These are phyloP conservation scores for Tribolium madens DNA, from an alignment of 1,140 invertebrate species.

Conservation along the genomic window DNA sequence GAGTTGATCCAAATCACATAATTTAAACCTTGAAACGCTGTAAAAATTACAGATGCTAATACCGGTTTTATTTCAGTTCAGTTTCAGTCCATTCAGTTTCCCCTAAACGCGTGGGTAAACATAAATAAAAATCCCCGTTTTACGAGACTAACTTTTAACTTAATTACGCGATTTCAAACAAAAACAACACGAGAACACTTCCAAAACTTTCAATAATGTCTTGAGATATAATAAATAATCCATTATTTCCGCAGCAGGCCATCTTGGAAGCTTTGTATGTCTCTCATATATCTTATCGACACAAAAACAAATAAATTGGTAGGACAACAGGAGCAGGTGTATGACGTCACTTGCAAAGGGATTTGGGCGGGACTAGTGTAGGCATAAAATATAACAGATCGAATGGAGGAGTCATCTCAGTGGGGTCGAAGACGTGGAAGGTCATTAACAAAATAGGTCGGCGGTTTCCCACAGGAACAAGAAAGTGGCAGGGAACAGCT, in stretches of 20 bases:
- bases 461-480: constrained; percentile 24
- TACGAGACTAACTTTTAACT: constrained; percentile 14
- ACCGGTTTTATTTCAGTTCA: constrained; percentile 17
- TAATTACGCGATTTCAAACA: constrained; percentile 1
- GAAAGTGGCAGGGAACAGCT: constrained; percentile 20
- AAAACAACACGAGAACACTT: neutral
- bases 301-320: constrained; percentile 37
- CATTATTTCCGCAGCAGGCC: neutral
- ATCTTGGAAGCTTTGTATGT: constrained; percentile 18
- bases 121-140: constrained; percentile 12
- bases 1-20: neutral
- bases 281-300: neutral
- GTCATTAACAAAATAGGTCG: constrained; percentile 1
- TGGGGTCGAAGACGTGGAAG: neutral
- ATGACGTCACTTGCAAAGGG: constrained; percentile 10
- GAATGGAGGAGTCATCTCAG: neutral
- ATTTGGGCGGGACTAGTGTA: neutral
- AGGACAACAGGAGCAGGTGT: constrained; percentile 18
- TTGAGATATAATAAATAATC: constrained; percentile 6
- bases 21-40: neutral
- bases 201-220: neutral
- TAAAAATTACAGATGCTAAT: constrained; percentile 23
- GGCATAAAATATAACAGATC: constrained; percentile 20
- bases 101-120: constrained; percentile 12
- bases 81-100: constrained; percentile 4